A percentile compares a stretch with the other conserved stretches of the same genome.
Evolutionary conservation across 2,113 vertebrate genomes (phyloP).

Genomic region (Periophthalmodon schlosseri): DNA sequence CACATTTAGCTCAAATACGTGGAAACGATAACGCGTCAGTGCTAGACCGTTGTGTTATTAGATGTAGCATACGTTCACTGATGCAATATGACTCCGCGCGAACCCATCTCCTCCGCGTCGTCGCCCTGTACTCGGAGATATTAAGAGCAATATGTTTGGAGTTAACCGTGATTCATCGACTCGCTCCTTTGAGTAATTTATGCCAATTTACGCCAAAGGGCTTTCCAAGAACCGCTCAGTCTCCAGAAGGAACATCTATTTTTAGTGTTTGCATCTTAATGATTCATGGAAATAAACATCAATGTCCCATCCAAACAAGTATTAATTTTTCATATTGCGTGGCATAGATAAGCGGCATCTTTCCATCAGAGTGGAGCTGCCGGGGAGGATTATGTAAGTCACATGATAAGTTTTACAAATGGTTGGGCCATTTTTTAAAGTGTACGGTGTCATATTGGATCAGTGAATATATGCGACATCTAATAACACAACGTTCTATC

Average conservation of each 20-base stretch:
- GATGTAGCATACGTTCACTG: slow-evolving; percentile 7
- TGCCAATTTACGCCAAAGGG: not conserved
- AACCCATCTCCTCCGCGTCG: not conserved
- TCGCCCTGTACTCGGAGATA: not conserved
- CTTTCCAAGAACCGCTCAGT: not conserved
- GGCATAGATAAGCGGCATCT: not conserved
- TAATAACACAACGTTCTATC: too few relatives aligned
- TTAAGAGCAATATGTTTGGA: not conserved
- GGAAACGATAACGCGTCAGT: not conserved
- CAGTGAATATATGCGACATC: too few relatives aligned
- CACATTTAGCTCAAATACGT: too few relatives aligned
- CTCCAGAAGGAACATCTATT: not conserved
- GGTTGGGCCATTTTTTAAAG: too few relatives aligned
- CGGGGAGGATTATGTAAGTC: not conserved
- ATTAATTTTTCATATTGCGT: not conserved
- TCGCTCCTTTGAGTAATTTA: not conserved
- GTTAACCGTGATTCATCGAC: not conserved
- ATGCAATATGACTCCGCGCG: slow-evolving; percentile 10
- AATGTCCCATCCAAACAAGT: not conserved
- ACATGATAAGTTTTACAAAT: too few relatives aligned
- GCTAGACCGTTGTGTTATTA: not conserved
- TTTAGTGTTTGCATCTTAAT: not conserved
- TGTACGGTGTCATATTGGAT: too few relatives aligned
- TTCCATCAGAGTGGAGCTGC: not conserved
- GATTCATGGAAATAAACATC: not conserved